phyloP scores from a whole-genome alignment of 1,140 invertebrate genomes.

The Lucilia sericata region DNA sequence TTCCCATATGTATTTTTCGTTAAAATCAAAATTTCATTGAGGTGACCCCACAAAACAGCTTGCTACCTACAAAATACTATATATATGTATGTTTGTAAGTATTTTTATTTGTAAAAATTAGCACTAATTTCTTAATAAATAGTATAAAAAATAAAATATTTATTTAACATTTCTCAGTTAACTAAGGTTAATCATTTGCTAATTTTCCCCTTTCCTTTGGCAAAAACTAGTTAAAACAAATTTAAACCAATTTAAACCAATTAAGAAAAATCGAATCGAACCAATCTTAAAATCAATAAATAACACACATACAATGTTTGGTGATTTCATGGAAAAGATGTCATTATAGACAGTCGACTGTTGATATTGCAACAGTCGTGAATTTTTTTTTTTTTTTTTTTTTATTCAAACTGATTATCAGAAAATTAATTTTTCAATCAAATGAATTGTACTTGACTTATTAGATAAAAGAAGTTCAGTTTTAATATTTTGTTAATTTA shows the following conservation, averaged over 20 bases:
- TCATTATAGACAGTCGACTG: too few relatives aligned
- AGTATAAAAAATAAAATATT: neutral
- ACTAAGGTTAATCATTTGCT: neutral
- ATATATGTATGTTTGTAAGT: neutral
- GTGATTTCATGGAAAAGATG: neutral
- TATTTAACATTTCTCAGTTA: neutral
- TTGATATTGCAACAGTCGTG: neutral
- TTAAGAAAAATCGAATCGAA: neutral
- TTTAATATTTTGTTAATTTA: neutral
- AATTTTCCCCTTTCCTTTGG: neutral
- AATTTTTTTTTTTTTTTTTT: too few relatives aligned
- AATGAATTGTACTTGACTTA: neutral
- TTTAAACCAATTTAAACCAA: neutral
- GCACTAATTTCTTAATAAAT: conserved; percentile 11
- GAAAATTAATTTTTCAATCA: neutral
- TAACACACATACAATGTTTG: too few relatives aligned
- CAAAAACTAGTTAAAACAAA: neutral
- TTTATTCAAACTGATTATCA: neutral
- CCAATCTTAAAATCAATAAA: too few relatives aligned
- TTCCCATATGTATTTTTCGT: neutral
- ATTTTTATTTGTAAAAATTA: neutral
- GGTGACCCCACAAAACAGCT: neutral
- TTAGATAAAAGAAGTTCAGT: neutral
- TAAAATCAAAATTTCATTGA: neutral
- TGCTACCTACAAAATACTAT: neutral